These are phyloP conservation scores for Hypomecis atomaria DNA, from an alignment of 2,888 invertebrate genomes.

Conservation along the genomic window DNA sequence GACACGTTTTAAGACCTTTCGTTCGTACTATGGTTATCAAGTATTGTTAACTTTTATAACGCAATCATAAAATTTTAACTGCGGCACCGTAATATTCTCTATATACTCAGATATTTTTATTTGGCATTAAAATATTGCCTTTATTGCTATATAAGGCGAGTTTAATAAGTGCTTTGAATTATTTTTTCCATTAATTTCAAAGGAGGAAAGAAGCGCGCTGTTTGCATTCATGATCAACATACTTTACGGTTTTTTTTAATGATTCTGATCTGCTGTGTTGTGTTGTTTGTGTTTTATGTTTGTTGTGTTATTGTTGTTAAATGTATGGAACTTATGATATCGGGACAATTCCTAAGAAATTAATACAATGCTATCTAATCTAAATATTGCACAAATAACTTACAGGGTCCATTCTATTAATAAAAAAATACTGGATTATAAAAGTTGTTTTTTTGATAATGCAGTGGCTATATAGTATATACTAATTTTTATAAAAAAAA, in stretches of 20 bases:
- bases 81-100: slow-evolving; percentile 27
- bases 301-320: too few species aligned
- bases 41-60: slow-evolving; percentile 50
- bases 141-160: slow-evolving; percentile 17
- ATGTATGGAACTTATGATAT: too few species aligned
- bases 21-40: slow-evolving; percentile 19
- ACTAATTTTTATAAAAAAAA: too few species aligned
- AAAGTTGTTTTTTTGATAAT: too few species aligned
- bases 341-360: too few species aligned
- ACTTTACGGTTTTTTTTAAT: background rate
- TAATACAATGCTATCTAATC: too few species aligned
- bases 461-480: too few species aligned
- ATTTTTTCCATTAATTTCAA: background rate
- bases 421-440: too few species aligned
- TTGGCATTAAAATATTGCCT: slow-evolving; percentile 46
- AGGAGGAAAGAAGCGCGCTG: background rate
- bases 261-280: too few species aligned
- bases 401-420: too few species aligned
- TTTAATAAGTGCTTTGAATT: background rate
- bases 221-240: background rate
- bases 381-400: too few species aligned
- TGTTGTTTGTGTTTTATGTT: too few species aligned
- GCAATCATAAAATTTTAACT: slow-evolving; percentile 49
- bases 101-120: slow-evolving; percentile 42
- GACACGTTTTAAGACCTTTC: slow-evolving; percentile 6